phyloP scores from a whole-genome alignment of 2,113 vertebrate genomes.

The Oxyura jamaicensis region DNA sequence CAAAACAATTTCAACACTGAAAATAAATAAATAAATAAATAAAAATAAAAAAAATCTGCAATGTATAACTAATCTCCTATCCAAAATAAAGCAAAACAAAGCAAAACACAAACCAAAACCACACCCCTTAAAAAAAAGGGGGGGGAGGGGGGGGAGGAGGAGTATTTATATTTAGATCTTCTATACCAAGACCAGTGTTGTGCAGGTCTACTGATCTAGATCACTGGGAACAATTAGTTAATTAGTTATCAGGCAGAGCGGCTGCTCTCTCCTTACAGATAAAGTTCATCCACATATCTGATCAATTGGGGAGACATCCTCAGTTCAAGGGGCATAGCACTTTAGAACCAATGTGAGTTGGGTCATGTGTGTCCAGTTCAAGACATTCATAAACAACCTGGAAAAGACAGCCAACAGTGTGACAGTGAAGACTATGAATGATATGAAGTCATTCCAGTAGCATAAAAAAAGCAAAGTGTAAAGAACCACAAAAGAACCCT shows the following conservation, averaged over 20 bases:
- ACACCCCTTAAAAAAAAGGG: background rate
- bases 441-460: background rate
- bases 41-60: background rate
- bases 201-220: background rate
- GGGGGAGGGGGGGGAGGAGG: too few relatives aligned
- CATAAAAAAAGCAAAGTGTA: background rate
- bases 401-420: background rate
- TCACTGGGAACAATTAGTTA: background rate
- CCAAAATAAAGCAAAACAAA: background rate
- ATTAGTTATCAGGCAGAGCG: background rate
- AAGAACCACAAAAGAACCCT: background rate
- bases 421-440: background rate
- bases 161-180: background rate
- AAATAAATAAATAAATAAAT: background rate
- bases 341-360: background rate
- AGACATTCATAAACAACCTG: background rate
- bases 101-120: background rate
- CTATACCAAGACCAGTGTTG: background rate
- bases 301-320: background rate
- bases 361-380: background rate
- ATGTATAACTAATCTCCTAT: rapidly evolving
- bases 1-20: background rate
- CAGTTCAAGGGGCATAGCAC: background rate
- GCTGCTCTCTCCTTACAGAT: background rate
- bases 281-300: background rate